Percentiles rank a stretch among this genome's conserved stretches.
Conservation (phyloP, 2,113 vertebrate species). For the Silurus glanis region DNA sequence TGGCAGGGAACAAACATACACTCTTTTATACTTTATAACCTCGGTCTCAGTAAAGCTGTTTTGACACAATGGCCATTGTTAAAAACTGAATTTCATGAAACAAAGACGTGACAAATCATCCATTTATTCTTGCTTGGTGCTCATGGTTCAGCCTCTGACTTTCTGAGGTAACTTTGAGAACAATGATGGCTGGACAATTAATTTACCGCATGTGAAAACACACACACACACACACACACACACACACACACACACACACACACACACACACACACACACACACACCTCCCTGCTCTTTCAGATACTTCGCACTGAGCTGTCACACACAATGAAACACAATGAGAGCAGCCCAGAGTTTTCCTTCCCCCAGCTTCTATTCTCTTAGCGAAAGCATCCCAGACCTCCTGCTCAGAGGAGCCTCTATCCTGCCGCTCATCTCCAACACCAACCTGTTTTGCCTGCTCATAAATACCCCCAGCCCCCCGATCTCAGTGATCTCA, state of each 20-base stretch:
- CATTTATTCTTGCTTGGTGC: neutral
- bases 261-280: neutral
- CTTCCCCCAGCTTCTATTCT: conserved; percentile 31
- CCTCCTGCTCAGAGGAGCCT: conserved; percentile 22
- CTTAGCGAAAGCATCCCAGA: conserved; percentile 27
- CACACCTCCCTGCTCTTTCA: neutral
- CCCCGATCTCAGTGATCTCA: neutral
- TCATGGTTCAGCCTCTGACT: neutral
- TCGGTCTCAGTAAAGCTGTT: too few relatives aligned
- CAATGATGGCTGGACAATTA: conserved; percentile 41
- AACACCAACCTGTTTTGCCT: neutral
- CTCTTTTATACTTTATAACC: too few relatives aligned
- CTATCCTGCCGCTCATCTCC: neutral
- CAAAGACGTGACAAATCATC: too few relatives aligned
- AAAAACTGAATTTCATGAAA: too few relatives aligned
- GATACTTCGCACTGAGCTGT: neutral
- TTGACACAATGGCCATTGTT: too few relatives aligned
- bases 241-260: neutral
- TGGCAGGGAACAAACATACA: too few relatives aligned
- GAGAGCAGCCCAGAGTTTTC: conserved; percentile 25
- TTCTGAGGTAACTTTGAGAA: conserved; percentile 30
- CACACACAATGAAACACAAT: conserved; percentile 42
- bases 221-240: neutral
- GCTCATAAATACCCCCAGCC: neutral
- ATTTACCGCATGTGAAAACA: conserved; percentile 10